These are phyloP conservation scores for Epinephelus lanceolatus DNA, from an alignment of 2,113 vertebrate species.

Conservation along the genomic window DNA sequence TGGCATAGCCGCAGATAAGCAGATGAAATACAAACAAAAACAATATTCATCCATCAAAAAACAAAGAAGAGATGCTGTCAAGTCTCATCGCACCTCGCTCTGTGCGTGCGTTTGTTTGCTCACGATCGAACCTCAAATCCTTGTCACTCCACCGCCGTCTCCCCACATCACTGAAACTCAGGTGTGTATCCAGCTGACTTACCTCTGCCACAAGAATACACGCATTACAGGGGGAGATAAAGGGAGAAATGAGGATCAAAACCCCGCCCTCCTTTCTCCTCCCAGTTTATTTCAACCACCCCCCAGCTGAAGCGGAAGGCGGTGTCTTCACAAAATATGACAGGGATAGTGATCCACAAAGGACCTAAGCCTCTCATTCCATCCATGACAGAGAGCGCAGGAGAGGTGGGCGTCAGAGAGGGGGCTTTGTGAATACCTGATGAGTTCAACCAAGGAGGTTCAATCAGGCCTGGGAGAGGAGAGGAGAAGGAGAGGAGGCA, in stretches of 20 bases:
- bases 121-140: constrained; percentile 51
- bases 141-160: constrained; percentile 25
- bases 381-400: constrained; percentile 58
- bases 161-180: constrained; percentile 47
- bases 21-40: constrained; percentile 52
- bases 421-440: constrained; percentile 77
- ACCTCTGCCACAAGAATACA: constrained; percentile 41
- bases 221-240: background rate
- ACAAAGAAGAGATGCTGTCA: constrained; percentile 36
- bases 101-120: constrained; percentile 53
- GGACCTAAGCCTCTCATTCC: constrained; percentile 65
- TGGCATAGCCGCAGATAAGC: constrained; percentile 37
- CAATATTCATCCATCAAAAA: constrained; percentile 59
- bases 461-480: constrained; percentile 48
- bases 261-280: constrained; percentile 6
- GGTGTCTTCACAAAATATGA: constrained; percentile 58
- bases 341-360: constrained; percentile 67
- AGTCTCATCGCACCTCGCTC: constrained; percentile 27
- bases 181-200: constrained; percentile 45
- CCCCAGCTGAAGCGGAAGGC: constrained; percentile 38
- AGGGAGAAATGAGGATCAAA: constrained; percentile 42
- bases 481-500: constrained; percentile 39
- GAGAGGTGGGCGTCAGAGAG: constrained; percentile 62
- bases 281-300: constrained; percentile 42
- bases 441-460: constrained; percentile 64